Evolutionary conservation across 2,113 vertebrate species (phyloP), one percentile per base, ranked within the genome.

Genomic region (Sceloporus undulatus): DNA sequence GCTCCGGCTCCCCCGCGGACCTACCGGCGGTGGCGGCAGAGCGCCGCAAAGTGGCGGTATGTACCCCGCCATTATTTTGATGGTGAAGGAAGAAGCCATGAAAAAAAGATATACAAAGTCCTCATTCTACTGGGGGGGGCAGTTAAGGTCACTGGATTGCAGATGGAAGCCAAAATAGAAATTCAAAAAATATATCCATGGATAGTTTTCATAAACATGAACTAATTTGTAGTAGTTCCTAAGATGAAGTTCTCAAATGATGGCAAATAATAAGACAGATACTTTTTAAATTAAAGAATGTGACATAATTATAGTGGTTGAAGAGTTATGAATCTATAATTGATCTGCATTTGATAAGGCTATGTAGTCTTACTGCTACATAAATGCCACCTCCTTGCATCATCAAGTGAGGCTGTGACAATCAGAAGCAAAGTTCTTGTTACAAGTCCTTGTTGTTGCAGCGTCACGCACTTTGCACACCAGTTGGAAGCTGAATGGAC

Each of bases 201-300:
- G 25, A 75, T 4, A 18, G 59, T 62, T 62, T 62, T 70, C 42
- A 2, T 62, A 84, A 66, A 54, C 76, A 62, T 11, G 42, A 21
- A 89, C 59, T 10, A 11, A 56, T 38, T 19, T 79, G 13, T 52
- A 2, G 34, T 71, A 79, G 73, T 82, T 82, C 48, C 2, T 62
- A 4, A 14, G 0, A 5, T 74, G 7, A 29, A 56, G 82, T 62
- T 62, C 29, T 38, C 29, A 92, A 82, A 4, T 73, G 14, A 71
- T 19, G 9, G 34, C 0, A 0, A 87, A 68, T 77, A 88, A 52
- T 10, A 81, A 62, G 71, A 25, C 7, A 52, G n/a, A 2, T 59
- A 18, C 0, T 68, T 75, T 76, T 76, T 52, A 70, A 89, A 82
- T 65, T 40, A 40, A 62, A 48, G 42, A 89, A 29, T 0, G 83